Evolutionary conservation across 2,888 invertebrate genomes (phyloP).

Genomic region (Orchesella flavescens): DNA sequence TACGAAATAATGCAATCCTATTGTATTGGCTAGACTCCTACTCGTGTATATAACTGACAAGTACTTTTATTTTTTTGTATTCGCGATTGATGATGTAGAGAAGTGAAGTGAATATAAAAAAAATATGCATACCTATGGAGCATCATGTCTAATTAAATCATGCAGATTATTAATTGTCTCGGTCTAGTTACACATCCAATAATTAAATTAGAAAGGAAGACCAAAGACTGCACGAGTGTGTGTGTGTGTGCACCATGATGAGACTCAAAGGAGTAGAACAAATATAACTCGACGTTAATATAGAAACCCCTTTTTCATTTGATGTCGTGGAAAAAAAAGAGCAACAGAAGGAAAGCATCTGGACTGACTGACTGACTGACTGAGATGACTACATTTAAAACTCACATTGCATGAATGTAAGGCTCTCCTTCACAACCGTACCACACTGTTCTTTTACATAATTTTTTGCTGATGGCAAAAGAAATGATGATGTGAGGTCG

Average conservation of each 20-base stretch:
- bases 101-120: no score
- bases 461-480: conserved; percentile 60
- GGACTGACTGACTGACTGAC: conserved; percentile 31
- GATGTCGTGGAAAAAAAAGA: conserved; percentile 32
- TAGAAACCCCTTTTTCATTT: conserved; percentile 42
- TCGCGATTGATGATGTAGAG: no score
- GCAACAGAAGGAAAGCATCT: conserved; percentile 64
- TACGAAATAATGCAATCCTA: background rate
- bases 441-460: conserved; percentile 46
- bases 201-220: conserved; percentile 63
- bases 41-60: conserved; percentile 27
- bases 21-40: background rate
- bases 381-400: conserved; percentile 48
- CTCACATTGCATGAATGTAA: conserved; percentile 62
- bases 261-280: no score
- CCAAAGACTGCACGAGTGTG: background rate
- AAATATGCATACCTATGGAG: background rate
- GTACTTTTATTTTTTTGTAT: background rate
- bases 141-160: conserved; percentile 59
- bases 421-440: conserved; percentile 42
- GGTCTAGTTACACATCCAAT: conserved; percentile 56
- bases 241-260: background rate
- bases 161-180: conserved; percentile 63
- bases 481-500: conserved; percentile 57
- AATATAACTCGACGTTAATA: no score